Base-by-base conservation (phyloP, 2,113 vertebrate genomes). In the Actenoides lindsayi region DNA sequence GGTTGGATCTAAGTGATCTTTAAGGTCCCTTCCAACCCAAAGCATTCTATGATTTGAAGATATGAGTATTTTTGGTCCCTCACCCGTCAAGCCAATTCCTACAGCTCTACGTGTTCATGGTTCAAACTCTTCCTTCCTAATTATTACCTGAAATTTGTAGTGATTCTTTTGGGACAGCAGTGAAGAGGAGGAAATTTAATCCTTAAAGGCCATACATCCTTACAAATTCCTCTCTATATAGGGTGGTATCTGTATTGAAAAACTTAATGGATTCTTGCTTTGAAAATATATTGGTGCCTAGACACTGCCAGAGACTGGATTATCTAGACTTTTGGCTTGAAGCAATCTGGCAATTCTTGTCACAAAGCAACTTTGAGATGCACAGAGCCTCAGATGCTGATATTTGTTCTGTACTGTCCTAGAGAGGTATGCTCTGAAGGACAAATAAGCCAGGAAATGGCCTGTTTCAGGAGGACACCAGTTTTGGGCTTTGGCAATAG, bases 371-470 rank as follows among this genome's bases (percentile, higher is more conserved):
- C 0, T 1, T 20, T 53, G 83, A 63, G 76, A 19, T 9, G 81
- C 16, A 18, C 28, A 14, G 73, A 77, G 59, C 48, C 25, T 24
- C 9, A 2, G 62, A 14, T 4, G 4, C 20, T 24, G 39, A 1
- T 64, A 16, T 17, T 10, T 54, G n/a, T 28, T 33, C 71, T 77
- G 74, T 60, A 5, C 13, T 14, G 12, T 3, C 48, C 11, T 3
- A 27, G 35, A 41, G 20, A 16, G 23, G 1, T 10, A 8, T 10
- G 30, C 14, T 9, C 57, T 28, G 21, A 51, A 46, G 39, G 41
- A 30, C 20, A 42, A 11, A 39, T 3, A 2, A 30, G 5, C 11
- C 59, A 83, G 76, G 39, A 4, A 25, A 41, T 5, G 0, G 4
- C 19, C 62, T 10, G 10, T 7, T 25, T 30, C 10, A 16, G 56